Conservation (phyloP, 2,888 invertebrate species). For the Microctonus brassicae region DNA sequence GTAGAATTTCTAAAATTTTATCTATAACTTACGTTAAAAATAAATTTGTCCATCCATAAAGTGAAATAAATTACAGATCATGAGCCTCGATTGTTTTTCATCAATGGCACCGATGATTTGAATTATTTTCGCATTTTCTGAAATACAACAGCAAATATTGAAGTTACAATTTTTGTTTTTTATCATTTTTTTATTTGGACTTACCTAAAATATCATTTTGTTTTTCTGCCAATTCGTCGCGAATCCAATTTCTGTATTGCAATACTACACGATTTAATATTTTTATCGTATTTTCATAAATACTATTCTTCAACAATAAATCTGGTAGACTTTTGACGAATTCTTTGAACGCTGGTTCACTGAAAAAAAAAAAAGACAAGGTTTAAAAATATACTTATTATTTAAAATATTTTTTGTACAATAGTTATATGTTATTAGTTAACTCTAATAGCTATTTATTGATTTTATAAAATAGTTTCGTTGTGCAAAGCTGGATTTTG, state of each 20-base stretch:
- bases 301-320: conserved; percentile 54
- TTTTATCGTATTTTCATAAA: conserved; percentile 59
- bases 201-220: conserved; percentile 57
- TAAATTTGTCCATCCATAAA: conserved; percentile 61
- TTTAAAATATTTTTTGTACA: too few species aligned
- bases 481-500: too few species aligned
- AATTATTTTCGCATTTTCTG: conserved; percentile 64
- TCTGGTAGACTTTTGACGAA: conserved; percentile 59
- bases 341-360: conserved; percentile 57
- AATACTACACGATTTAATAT: conserved; percentile 61
- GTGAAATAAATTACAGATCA: conserved; percentile 65
- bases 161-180: background rate
- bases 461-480: too few species aligned
- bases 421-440: too few species aligned
- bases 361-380: conserved; percentile 41
- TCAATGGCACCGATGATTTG: conserved; percentile 58
- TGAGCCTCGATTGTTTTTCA: conserved; percentile 59
- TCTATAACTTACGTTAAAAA: conserved; percentile 20
- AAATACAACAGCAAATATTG: conserved; percentile 38
- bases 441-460: too few species aligned
- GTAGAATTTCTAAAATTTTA: conserved; percentile 4
- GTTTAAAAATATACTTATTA: background rate
- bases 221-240: conserved; percentile 53
- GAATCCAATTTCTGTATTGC: conserved; percentile 58
- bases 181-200: background rate